phyloP scores from a whole-genome alignment of 2,797 vertebrate genomes.

The Sardinella longiceps region DNA sequence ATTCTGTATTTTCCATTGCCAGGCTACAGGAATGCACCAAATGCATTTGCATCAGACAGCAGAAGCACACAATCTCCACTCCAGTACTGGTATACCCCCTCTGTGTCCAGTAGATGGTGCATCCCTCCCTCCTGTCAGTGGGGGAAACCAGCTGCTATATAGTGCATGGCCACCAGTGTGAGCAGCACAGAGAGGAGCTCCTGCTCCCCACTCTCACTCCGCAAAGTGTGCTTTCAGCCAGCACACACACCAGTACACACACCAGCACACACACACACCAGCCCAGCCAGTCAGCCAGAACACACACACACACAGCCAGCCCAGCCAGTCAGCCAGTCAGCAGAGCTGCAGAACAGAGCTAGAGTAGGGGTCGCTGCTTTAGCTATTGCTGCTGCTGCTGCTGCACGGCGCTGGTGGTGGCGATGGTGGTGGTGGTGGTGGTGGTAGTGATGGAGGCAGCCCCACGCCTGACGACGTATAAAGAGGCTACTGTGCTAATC shows the following conservation, averaged over 20 bases:
- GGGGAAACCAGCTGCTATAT: neutral
- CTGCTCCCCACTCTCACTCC: neutral
- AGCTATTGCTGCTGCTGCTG: too few species aligned
- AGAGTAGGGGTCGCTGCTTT: neutral
- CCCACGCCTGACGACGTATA: conserved; percentile 29
- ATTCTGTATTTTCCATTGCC: too few species aligned
- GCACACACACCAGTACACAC: too few species aligned
- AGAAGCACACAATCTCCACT: neutral
- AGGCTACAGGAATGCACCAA: neutral
- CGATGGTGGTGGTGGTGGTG: too few species aligned
- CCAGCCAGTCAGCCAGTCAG: conserved; percentile 12
- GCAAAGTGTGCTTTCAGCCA: neutral
- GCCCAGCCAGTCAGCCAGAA: too few species aligned
- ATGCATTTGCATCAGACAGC: neutral
- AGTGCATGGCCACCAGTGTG: neutral
- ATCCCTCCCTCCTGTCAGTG: neutral
- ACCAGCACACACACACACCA: too few species aligned
- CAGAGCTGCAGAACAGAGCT: neutral
- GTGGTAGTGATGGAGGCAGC: too few species aligned
- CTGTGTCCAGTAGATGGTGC: neutral
- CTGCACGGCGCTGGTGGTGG: neutral
- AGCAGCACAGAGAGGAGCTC: neutral
- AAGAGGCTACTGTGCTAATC: conserved; percentile 50
- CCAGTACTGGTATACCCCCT: conserved; percentile 9
- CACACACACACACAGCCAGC: too few species aligned